Base-by-base conservation (phyloP, 1,140 invertebrate genomes). In the Trichonephila inaurata region DNA sequence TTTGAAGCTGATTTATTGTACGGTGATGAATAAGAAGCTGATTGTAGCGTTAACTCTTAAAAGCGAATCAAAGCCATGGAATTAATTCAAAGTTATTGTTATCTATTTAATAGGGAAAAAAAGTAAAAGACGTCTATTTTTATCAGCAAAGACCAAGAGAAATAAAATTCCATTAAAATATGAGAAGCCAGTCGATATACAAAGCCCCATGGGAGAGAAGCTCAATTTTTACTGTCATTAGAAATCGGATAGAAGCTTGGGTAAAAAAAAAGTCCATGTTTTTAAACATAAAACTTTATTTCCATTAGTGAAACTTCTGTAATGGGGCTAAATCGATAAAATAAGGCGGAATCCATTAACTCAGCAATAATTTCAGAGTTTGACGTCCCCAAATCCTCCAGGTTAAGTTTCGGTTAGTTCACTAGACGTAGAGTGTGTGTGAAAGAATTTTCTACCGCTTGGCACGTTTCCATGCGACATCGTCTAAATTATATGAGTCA, bases 241-340 rank as follows among this genome's bases (percentile, higher is more conserved):
- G 6, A 21, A 69, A 69, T 77, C 33, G 28, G 16, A 2, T 28
- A 33, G 16, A 33, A 33, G 72, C 28, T 33, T 77, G 72, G 51
- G 10, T 51, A 51, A 51, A 51, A 51, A 40, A 77, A 33, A 77
- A 77, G 28, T 77, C 28, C 33, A n/a, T 24, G 82, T 85, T 85
- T 85, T 85, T 28, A 85, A 85, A 85, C n/a, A 60, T 85, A 85
- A 85, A 85, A 85, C 82, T 85, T 58, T 85, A 85, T 85, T 85
- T 85, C 82, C 82, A 85, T 85, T 85, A 85, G 58, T 51, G 82
- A 85, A 85, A 60, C 44, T 51, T 85, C 82, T 85, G 51, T 85
- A 85, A 85, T 85, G 82, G 44, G 82, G 58, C 21, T 60, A 51
- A 85, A 85, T 85, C 82, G 82, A 85, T 85, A 85, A 85, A 85